Evolutionary conservation across 2,797 vertebrate species (phyloP).

Genomic region (Calcarius lapponicus): DNA sequence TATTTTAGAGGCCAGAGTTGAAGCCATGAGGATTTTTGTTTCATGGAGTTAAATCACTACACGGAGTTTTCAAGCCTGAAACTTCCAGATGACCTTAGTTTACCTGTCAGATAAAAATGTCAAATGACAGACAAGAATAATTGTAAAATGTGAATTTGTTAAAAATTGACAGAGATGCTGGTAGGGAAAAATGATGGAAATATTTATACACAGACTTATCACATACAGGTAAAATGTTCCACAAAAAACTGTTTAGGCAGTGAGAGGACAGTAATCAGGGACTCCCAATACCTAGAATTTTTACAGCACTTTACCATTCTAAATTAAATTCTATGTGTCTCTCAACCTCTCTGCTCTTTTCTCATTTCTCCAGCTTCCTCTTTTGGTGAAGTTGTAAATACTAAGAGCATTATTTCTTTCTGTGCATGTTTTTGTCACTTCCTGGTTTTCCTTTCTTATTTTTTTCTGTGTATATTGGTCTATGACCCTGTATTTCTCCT

Average conservation of each 20-base stretch:
- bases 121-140: conserved; percentile 34
- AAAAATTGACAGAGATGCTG: conserved; percentile 30
- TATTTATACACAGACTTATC: neutral
- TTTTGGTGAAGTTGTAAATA: neutral
- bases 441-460: neutral
- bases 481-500: neutral
- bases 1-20: neutral
- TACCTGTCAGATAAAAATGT: conserved; percentile 61
- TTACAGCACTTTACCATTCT: neutral
- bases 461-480: neutral
- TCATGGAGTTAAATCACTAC: neutral
- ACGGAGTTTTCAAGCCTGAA: neutral
- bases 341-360: neutral
- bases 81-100: conserved; percentile 49
- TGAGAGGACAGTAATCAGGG: neutral
- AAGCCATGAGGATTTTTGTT: neutral
- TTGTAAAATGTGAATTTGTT: conserved; percentile 56
- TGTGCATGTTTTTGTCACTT: neutral
- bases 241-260: neutral
- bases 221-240: neutral
- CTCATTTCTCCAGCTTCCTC: neutral
- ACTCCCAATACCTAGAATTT: neutral
- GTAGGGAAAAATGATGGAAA: conserved; percentile 12
- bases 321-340: neutral
- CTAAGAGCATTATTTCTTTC: neutral